Evolutionary conservation across 53 echinoderm and acorn worm genomes (phyloP).

Genomic region (Apostichopus leukothele): DNA sequence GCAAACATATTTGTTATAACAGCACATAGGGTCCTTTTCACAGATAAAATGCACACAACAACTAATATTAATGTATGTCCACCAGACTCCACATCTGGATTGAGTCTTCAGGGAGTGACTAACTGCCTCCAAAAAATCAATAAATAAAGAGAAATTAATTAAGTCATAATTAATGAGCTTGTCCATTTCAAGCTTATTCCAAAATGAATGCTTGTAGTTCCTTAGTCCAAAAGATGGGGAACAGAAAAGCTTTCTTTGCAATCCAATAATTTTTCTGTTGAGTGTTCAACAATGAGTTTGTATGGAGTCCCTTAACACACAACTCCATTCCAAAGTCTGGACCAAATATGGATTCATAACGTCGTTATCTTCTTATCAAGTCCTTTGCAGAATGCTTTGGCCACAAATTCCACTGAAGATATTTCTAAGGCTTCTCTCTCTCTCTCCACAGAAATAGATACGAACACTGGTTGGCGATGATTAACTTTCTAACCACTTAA

Average conservation of each 20-base stretch:
- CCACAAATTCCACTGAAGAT: no score
- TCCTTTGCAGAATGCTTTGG: no score
- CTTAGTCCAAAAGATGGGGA: not conserved
- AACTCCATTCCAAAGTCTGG: not conserved
- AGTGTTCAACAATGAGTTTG: not conserved
- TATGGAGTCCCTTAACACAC: not conserved
- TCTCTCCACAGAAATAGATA: no score
- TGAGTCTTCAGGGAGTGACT: no score
- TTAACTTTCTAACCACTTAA: no score
- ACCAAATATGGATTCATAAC: not conserved
- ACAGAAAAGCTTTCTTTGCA: not conserved
- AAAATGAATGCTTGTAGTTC: not conserved
- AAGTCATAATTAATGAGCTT: not conserved
- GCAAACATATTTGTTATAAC: not conserved
- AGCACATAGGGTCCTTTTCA: not conserved
- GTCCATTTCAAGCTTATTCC: slow-evolving; percentile 15
- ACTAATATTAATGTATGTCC: no score
- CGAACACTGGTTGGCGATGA: no score
- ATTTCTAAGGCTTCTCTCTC: no score
- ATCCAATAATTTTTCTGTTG: not conserved
- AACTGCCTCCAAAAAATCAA: no score
- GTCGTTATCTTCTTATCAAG: no score
- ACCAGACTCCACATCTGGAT: no score
- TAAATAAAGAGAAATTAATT: no score
- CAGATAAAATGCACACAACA: not conserved